Evolutionary conservation across 1,140 invertebrate species (phyloP), one percentile per base, ranked within the genome.

Genomic region (Calephelis virginiensis): DNA sequence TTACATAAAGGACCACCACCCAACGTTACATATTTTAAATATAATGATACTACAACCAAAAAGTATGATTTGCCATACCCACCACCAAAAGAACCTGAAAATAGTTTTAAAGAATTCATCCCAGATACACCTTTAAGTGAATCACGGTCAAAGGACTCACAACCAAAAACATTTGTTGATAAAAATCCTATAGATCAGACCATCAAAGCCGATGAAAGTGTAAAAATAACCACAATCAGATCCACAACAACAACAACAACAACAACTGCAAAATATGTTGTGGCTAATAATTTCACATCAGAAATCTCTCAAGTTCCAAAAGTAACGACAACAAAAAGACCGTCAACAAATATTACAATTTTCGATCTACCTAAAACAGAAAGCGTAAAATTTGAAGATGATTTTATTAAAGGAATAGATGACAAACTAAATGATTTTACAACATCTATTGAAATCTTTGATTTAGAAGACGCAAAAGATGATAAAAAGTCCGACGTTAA

Each of bases 1-100:
- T 77, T 92, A 14, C 91, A 92, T 61, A 92, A 91, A 77, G 88
- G 82, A 12, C 83, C 87, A 13, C 91, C 91, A 63, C 91, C 91
- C 6, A 92, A 92, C 70, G 86, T 85, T 63, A 92, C 90, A 7
- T 91, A 90, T 67, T 91, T 91, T 67, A 81, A 78, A 62, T 91
- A 83, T 63, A 91, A 89, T 60, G 89, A 92, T 76, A 84, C 78
- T 7, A 71, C 77, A n/a, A 76, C 76, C 8, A 76, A 73, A 38
- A 71, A 78, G 67, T 71, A 63, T 70, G 60, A 68, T 50, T 66
- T 67, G 10, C 49, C 60, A 70, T 73, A 14, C n/a, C 45, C 53
- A 59, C 53, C 64, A 65, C 53, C 48, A 11, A 64, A 61, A 45
- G 66, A 74, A 66, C 50, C 49, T 61, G 45, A 71, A 49, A 64